Conservation (phyloP, 2,888 invertebrate genomes). For the Drosophila mimetica region DNA sequence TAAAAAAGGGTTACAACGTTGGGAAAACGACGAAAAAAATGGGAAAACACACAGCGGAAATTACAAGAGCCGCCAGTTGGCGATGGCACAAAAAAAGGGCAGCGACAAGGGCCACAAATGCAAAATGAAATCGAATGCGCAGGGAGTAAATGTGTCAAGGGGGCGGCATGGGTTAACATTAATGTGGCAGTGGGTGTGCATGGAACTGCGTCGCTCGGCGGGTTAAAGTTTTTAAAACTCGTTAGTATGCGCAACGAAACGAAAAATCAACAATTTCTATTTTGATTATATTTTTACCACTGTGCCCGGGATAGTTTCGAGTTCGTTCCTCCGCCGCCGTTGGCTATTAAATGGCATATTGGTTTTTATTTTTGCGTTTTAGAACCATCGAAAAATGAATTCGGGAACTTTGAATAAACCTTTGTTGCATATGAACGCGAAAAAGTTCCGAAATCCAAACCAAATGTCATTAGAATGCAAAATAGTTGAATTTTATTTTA, state of each 20-base stretch:
- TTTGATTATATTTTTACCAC: conserved; percentile 66
- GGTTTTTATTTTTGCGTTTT: conserved; percentile 7
- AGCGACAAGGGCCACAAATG: conserved; percentile 59
- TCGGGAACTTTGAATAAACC: conserved; percentile 7
- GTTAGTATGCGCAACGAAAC: conserved; percentile 79
- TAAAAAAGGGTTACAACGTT: conserved; percentile 39
- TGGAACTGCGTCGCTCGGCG: conserved; percentile 35
- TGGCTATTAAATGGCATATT: conserved; percentile 38
- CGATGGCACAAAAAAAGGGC: conserved; percentile 37
- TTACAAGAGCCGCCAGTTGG: conserved; percentile 75
- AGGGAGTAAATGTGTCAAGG: conserved; percentile 56
- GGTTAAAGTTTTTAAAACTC: conserved; percentile 63
- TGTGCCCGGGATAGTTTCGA: conserved; percentile 27
- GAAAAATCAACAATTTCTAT: conserved; percentile 80
- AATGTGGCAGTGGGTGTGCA: conserved; percentile 37
- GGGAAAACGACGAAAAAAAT: conserved; percentile 18
- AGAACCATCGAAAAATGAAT: conserved; percentile 4
- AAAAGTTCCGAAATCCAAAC: background rate
- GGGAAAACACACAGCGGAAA: conserved; percentile 62
- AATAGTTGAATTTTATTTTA: background rate
- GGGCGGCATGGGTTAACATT: conserved; percentile 50
- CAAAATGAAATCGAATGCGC: conserved; percentile 73
- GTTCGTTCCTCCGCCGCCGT: conserved; percentile 15
- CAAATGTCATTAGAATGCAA: background rate
- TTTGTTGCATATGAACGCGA: background rate